Percentiles rank a stretch among this genome's conserved stretches.
phyloP scores from a whole-genome alignment of 2,113 vertebrate genomes.

The Himantopus leucocephalus region DNA sequence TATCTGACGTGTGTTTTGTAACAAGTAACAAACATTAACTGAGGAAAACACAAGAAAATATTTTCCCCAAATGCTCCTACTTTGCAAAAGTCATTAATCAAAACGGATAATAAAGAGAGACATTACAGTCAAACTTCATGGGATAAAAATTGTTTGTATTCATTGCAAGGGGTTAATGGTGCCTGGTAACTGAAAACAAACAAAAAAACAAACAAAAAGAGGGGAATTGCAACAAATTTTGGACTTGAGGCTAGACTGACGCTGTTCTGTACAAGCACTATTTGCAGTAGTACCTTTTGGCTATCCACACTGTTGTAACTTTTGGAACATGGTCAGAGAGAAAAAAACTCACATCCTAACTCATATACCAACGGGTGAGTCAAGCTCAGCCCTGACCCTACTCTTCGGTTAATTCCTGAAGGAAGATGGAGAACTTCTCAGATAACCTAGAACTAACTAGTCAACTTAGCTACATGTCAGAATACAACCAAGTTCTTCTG shows the following conservation, averaged over 20 bases:
- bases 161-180: background rate
- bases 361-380: background rate
- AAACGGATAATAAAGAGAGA: background rate
- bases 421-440: background rate
- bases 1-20: background rate
- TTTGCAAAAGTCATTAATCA: background rate
- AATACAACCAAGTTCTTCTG: background rate
- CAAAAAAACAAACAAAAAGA: background rate
- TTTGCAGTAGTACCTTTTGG: background rate
- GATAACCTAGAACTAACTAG: background rate
- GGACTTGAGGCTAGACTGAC: background rate
- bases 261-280: background rate
- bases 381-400: background rate
- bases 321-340: background rate
- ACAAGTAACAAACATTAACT: background rate
- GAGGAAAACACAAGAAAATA: background rate
- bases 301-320: background rate
- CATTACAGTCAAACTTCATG: background rate
- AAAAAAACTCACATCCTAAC: background rate
- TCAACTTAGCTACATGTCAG: background rate
- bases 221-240: background rate
- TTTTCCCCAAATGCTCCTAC: background rate
- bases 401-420: background rate
- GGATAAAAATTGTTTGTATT: background rate
- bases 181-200: background rate